Evolutionary conservation across 2,113 vertebrate species (phyloP).

Genomic region (Etheostoma cragini): DNA sequence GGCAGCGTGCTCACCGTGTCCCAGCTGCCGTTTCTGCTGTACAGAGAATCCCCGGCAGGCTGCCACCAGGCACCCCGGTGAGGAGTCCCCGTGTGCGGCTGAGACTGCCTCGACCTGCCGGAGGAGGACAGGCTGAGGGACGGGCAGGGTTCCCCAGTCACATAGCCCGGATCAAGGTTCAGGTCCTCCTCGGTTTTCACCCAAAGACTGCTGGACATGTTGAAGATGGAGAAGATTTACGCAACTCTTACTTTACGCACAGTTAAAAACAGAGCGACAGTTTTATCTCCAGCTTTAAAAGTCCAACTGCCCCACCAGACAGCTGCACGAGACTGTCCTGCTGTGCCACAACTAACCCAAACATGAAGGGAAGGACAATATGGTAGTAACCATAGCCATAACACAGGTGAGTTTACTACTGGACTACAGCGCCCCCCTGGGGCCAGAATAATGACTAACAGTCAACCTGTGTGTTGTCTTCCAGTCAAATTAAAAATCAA

Average conservation of each 20-base stretch:
- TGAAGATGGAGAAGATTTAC: not conserved
- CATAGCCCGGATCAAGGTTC: slow-evolving; percentile 94
- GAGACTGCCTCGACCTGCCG: slow-evolving; percentile 85
- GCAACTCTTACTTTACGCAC: slow-evolving; percentile 21
- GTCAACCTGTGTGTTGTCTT: no score
- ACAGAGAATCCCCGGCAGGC: slow-evolving; percentile 87
- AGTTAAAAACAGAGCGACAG: not conserved
- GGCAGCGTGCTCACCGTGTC: slow-evolving; percentile 92
- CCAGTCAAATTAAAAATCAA: no score
- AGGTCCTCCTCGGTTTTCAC: slow-evolving; percentile 92
- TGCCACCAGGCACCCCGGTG: slow-evolving; percentile 89
- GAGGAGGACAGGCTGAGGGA: slow-evolving; percentile 93
- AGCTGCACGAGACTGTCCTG: not conserved
- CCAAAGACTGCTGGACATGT: slow-evolving; percentile 87
- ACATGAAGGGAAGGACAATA: not conserved
- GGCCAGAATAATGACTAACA: no score
- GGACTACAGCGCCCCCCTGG: no score
- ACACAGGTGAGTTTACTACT: no score
- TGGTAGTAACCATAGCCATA: no score
- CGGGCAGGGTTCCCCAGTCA: slow-evolving; percentile 89
- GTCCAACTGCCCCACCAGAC: not conserved
- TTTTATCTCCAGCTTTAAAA: not conserved
- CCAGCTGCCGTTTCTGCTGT: slow-evolving; percentile 94
- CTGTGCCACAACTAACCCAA: not conserved
- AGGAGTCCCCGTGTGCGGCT: slow-evolving; percentile 83